A percentile compares a stretch with the other conserved stretches of the same genome.
Evolutionary conservation across 2,888 invertebrate species (phyloP).

Genomic region (Drosophila affinis): DNA sequence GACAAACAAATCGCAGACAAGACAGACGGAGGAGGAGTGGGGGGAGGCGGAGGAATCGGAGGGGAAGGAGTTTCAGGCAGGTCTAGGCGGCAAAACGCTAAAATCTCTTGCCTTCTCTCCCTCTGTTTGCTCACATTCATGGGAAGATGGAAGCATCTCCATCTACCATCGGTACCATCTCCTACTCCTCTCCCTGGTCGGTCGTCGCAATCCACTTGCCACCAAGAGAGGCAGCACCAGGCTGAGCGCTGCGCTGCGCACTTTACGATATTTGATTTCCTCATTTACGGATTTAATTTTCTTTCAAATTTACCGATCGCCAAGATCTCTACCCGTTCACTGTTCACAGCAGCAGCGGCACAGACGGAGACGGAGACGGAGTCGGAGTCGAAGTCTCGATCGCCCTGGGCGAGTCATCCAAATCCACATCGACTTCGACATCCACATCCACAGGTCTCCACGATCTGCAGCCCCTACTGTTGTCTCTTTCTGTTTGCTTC

Average conservation of each 20-base stretch:
- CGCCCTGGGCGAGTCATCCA: conserved; percentile 47
- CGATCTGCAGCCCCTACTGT: conserved; percentile 32
- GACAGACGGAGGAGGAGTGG: conserved; percentile 14
- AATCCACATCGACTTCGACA: conserved; percentile 45
- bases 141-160: conserved; percentile 67
- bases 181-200: conserved; percentile 42
- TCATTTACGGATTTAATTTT: conserved; percentile 82
- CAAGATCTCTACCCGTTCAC: conserved; percentile 42
- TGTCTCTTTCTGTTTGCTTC: conserved; percentile 63
- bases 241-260: conserved; percentile 47
- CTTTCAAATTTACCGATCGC: conserved; percentile 81
- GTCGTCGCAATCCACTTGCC: conserved; percentile 57
- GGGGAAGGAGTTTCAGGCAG: not conserved
- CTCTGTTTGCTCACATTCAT: conserved; percentile 76
- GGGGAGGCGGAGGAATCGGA: conserved; percentile 8
- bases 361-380: not conserved
- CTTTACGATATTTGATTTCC: conserved; percentile 83
- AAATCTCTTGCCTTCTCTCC: conserved; percentile 60
- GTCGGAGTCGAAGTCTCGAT: conserved; percentile 1
- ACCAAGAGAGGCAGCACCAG: conserved; percentile 52
- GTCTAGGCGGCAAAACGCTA: conserved; percentile 66
- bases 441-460: conserved; percentile 32
- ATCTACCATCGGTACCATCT: conserved; percentile 41
- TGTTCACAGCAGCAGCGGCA: conserved; percentile 14
- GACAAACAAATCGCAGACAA: conserved; percentile 61